These are phyloP conservation scores for Scelioninae gen. 1 DNA, from an alignment of 2,888 invertebrate genomes.

Conservation along the genomic window DNA sequence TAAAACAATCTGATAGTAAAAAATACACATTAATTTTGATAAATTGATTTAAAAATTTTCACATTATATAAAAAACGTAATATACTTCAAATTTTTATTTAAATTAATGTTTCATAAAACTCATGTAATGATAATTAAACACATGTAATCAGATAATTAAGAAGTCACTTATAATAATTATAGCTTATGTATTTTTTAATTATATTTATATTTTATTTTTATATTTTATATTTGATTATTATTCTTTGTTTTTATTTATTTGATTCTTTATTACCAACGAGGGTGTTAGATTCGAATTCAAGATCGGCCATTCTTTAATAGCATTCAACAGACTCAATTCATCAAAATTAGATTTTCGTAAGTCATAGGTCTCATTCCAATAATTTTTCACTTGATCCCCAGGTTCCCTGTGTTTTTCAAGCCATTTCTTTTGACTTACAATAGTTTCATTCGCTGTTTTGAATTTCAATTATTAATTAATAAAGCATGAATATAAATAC, in stretches of 20 bases:
- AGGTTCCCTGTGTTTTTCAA: slow-evolving; percentile 14
- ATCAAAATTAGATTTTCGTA: background rate
- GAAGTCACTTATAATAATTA: background rate
- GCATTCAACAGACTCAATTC: background rate
- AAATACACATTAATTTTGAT: background rate
- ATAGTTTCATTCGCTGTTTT: background rate
- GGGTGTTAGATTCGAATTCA: background rate
- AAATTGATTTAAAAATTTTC: background rate
- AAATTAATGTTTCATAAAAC: no score
- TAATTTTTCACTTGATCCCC: slow-evolving; percentile 16
- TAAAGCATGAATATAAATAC: background rate
- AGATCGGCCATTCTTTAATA: slow-evolving; percentile 18
- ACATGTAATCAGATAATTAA: no score
- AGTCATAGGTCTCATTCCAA: background rate
- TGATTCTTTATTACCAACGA: slow-evolving; percentile 18
- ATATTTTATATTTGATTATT: background rate
- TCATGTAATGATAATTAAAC: no score
- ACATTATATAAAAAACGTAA: background rate
- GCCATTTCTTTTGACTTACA: slow-evolving; percentile 10
- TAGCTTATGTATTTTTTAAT: background rate
- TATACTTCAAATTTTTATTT: background rate
- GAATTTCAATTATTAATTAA: slow-evolving; percentile 1
- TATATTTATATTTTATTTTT: background rate
- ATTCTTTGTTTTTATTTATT: background rate
- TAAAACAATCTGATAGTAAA: slow-evolving; percentile 16